Base-by-base conservation (phyloP, 2,113 vertebrate genomes). In the Dolichotis patagonum region DNA sequence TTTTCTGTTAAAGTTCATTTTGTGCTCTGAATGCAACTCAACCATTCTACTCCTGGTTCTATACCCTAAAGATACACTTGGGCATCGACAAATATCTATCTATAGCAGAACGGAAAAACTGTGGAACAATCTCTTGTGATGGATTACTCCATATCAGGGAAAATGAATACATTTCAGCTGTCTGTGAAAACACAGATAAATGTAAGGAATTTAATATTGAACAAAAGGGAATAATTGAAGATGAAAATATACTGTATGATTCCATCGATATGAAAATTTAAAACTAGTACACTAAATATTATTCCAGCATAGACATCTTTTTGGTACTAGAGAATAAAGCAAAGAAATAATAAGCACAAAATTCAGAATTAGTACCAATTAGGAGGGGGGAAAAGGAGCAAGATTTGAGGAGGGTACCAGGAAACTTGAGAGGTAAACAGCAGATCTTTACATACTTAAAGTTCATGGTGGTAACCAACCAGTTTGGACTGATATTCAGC, bases 181-280 rank as follows among this genome's bases (percentile, higher is more conserved):
- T 52, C 46, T 77, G 46, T 60, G 43, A 90, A 87, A 89, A 52
- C 4, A 60, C 6, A 85, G 67, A 80, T 87, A 62, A 95, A 54
- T 95, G 38, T 75, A 58, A 94, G 77, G 10, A 69, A 95, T 28
- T 78, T 63, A 88, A 38, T 54, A 73, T 3, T 93, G 32, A 95
- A 81, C 35, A 49, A 85, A 93, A 88, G 88, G 38, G 43, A 28
- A 94, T 69, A 94, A 41, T 10, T 85, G 86, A 94, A 96, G 35
- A 73, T 87, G 10, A 95, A 81, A 85, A 32, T 49, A 22, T 49
- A 65, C 0, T 24, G 2, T 49, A 54, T n/a, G 41, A 73, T 84
- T 87, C 49, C 14, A 88, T 67, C 77, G 67, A 69, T 17, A 88
- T 60, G 22, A 83, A 46, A 43, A n/a, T 69, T 91, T 73, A 24